Percentiles rank a stretch among this genome's conserved stretches.
Conservation (phyloP, 2,797 vertebrate genomes). For the Muscicapa striata region DNA sequence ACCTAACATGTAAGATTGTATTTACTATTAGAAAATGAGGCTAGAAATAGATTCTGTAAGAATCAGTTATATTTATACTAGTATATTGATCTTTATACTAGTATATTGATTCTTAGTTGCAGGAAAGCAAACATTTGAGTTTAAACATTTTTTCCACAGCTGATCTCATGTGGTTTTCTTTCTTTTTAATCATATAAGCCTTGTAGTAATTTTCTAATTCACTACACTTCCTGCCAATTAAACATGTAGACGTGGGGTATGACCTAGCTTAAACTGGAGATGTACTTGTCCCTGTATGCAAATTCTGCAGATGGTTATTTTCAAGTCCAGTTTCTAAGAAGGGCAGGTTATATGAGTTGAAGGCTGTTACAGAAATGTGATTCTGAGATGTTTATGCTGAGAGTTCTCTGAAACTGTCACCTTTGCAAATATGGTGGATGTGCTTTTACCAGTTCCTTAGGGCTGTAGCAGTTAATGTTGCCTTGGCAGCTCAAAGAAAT, state of each 20-base stretch:
- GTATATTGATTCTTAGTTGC: not conserved
- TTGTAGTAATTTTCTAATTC: not conserved
- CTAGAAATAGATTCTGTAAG: not conserved
- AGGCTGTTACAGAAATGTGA: not conserved
- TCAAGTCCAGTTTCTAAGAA: not conserved
- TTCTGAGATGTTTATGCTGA: not conserved
- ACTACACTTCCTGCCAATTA: not conserved
- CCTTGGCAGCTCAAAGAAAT: not conserved
- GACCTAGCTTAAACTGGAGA: not conserved
- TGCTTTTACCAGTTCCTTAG: not conserved
- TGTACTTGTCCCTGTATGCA: not conserved
- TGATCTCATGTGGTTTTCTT: not conserved
- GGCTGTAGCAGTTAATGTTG: not conserved
- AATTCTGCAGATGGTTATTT: not conserved
- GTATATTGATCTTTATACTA: not conserved
- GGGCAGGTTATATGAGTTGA: not conserved
- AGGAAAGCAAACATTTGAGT: not conserved
- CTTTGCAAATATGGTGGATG: not conserved
- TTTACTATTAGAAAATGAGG: not conserved
- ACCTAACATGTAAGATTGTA: not conserved
- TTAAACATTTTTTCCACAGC: not conserved
- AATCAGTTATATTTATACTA: not conserved
- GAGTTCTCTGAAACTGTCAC: not conserved
- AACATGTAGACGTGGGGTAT: not conserved
- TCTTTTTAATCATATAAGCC: not conserved